phyloP scores from a whole-genome alignment of 2,113 vertebrate genomes.

The Percina caprodes region DNA sequence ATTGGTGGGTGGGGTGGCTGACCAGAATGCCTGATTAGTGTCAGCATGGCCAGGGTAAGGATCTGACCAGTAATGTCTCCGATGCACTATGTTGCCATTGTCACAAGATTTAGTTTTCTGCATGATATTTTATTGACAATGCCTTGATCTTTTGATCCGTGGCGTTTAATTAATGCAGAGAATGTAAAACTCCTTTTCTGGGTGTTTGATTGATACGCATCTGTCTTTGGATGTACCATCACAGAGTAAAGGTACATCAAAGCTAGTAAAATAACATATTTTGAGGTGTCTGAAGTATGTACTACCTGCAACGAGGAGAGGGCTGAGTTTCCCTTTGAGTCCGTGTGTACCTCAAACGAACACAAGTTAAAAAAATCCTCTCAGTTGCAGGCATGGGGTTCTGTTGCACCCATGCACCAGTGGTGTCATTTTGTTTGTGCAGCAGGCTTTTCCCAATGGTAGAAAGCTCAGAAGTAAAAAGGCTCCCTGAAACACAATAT shows the following conservation, averaged over 20 bases:
- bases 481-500: constrained; percentile 32
- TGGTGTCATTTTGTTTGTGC: constrained; percentile 48
- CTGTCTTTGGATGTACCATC: constrained; percentile 9
- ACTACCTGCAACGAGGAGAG: constrained; percentile 27
- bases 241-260: constrained; percentile 42
- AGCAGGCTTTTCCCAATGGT: background rate
- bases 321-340: constrained; percentile 43
- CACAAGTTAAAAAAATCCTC: constrained; percentile 17
- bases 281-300: constrained; percentile 39
- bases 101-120: constrained; percentile 88
- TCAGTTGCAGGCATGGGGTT: background rate
- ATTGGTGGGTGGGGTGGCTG: constrained; percentile 73
- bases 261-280: constrained; percentile 46
- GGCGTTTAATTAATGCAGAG: constrained; percentile 86
- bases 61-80: constrained; percentile 88
- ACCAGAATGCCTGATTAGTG: constrained; percentile 90
- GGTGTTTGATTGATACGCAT: constrained; percentile 64
- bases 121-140: constrained; percentile 90
- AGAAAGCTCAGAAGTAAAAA: constrained; percentile 33
- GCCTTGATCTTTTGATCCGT: constrained; percentile 81
- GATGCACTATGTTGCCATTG: constrained; percentile 89
- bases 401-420: constrained; percentile 4
- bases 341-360: constrained; percentile 4
- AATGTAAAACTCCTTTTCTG: constrained; percentile 71
- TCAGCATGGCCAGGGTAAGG: constrained; percentile 87